Conservation (phyloP, 2,113 vertebrate species). For the Sinocyclocheilus rhinocerous region DNA sequence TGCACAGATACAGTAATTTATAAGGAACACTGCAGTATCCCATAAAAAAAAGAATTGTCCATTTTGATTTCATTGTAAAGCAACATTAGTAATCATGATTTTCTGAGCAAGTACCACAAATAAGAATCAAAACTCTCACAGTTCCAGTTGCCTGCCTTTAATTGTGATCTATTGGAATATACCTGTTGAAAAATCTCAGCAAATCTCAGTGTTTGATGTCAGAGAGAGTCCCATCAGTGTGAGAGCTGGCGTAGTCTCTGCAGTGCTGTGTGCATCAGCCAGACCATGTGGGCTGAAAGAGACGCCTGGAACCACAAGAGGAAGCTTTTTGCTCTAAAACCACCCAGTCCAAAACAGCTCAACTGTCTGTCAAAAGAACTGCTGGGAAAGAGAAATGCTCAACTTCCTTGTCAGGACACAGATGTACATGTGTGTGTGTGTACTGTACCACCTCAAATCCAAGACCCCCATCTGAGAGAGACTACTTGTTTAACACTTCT, state of each 20-base stretch:
- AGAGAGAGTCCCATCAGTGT: background rate
- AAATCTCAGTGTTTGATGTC: background rate
- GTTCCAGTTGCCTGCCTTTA: background rate
- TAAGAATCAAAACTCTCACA: background rate
- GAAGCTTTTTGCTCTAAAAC: conserved; percentile 24
- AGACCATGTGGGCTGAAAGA: conserved; percentile 30
- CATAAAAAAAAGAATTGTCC: background rate
- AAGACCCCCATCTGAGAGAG: background rate
- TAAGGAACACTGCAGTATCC: background rate
- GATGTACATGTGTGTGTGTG: conserved; percentile 26
- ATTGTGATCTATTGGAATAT: background rate
- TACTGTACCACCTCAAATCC: conserved; percentile 8
- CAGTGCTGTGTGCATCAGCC: conserved; percentile 16
- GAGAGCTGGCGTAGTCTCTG: background rate
- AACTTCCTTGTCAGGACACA: background rate
- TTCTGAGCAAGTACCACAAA: background rate
- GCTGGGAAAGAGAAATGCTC: conserved; percentile 2
- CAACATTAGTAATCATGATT: background rate
- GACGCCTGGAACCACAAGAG: conserved; percentile 22
- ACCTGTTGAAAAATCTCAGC: background rate
- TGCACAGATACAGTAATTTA: background rate
- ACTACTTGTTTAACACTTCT: conserved; percentile 10
- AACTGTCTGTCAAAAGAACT: conserved; percentile 34
- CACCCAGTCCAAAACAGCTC: conserved; percentile 3
- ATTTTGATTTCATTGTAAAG: background rate